Base-by-base conservation (phyloP, 1,140 invertebrate genomes). In the Samia ricini region DNA sequence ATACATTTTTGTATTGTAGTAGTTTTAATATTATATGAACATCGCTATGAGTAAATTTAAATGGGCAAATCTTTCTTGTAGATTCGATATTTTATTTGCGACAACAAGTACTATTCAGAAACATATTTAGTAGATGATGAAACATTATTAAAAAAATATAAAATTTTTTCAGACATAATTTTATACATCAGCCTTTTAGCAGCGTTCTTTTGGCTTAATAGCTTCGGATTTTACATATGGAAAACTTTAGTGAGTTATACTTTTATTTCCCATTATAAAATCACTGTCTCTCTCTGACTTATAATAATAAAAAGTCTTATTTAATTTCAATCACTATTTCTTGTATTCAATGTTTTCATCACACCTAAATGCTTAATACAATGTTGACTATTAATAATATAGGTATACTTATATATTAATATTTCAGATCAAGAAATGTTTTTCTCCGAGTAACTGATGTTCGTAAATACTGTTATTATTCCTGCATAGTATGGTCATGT, bases 171-270 rank as follows among this genome's bases (percentile, higher is more conserved):
- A 95, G 96, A 96, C 91, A 93, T 93, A 1, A 91, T 95, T 57
- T 89, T 95, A 58, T 96, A 95, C 71, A 91, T 95, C 20, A 95
- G 94, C 68, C 82, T 96, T 50, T 74, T 96, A 42, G 95, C 93
- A 12, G 94, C 95, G 24, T 96, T 96, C 85, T 96, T 96, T 71
- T 97, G 96, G 96, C 85, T 97, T 0, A 96, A 95, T 71, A 95
- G 95, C 71, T 92, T 96, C 58, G 95, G 95, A 49, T 97, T 95
- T 81, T 96, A 96, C 77, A 95, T 97, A 50, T 97, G 95, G 95
- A 96, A 94, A 81, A 96, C 95, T 0, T 96, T 96, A 92, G 94
- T 94, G 90, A 87, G 87, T 83, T 59, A 64, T 63, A 60, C 52
- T 20, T 59, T 60, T 7, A 36, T 56, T n/a, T n/a, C n/a, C n/a